A percentile compares a stretch with the other conserved stretches of the same genome.
These are phyloP conservation scores for Lagocephalus sceleratus DNA, from an alignment of 2,797 vertebrate species.

Conservation along the genomic window DNA sequence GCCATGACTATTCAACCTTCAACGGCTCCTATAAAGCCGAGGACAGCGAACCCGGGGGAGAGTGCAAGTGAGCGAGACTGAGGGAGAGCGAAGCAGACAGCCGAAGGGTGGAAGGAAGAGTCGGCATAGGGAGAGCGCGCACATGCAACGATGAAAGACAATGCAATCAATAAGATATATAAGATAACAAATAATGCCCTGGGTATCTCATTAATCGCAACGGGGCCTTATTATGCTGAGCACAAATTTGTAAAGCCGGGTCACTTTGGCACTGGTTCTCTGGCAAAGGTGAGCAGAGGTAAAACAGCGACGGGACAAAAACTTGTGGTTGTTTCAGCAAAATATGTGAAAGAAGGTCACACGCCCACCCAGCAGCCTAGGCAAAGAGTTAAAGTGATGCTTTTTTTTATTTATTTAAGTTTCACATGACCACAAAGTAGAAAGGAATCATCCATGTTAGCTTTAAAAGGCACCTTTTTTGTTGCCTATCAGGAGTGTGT, in stretches of 20 bases:
- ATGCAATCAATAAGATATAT: slow-evolving; percentile 83
- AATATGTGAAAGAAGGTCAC: slow-evolving; percentile 54
- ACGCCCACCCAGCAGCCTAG: slow-evolving; percentile 9
- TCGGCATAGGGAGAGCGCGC: slow-evolving; percentile 24
- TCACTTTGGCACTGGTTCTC: slow-evolving; percentile 79
- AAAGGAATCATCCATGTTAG: too few relatives aligned
- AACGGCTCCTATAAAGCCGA: slow-evolving; percentile 57
- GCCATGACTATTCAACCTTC: slow-evolving; percentile 78
- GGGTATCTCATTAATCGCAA: slow-evolving; percentile 82
- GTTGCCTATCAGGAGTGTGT: slow-evolving; percentile 17
- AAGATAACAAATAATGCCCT: slow-evolving; percentile 82
- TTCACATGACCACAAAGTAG: too few relatives aligned
- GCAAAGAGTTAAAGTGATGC: not conserved
- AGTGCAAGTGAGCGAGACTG: slow-evolving; percentile 40
- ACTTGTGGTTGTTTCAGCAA: slow-evolving; percentile 56
- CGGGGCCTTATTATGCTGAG: slow-evolving; percentile 77
- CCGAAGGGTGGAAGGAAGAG: slow-evolving; percentile 57
- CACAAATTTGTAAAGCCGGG: slow-evolving; percentile 72
- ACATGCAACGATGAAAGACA: slow-evolving; percentile 76
- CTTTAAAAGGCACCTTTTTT: slow-evolving; percentile 10
- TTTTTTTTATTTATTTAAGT: not conserved
- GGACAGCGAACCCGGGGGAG: slow-evolving; percentile 54
- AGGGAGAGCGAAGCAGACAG: slow-evolving; percentile 60
- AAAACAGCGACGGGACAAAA: slow-evolving; percentile 56
- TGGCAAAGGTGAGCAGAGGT: slow-evolving; percentile 65